A percentile compares a stretch with the other conserved stretches of the same genome.
phyloP scores from a whole-genome alignment of 2,113 vertebrate genomes.

The Ochotona curzoniae region DNA sequence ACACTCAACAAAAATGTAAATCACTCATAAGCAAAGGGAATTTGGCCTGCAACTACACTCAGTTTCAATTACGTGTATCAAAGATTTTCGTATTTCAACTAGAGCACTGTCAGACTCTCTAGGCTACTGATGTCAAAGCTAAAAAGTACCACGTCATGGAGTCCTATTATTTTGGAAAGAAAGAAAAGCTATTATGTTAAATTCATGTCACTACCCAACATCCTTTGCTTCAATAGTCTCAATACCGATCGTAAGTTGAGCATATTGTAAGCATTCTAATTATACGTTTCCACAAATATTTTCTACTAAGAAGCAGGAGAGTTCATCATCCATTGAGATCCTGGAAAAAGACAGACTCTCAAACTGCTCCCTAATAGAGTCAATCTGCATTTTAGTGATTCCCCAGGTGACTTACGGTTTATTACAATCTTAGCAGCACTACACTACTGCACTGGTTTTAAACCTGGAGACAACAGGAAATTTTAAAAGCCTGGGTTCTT shows the following conservation, averaged over 20 bases:
- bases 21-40: neutral
- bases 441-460: neutral
- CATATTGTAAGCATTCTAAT: neutral
- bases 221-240: neutral
- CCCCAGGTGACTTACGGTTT: neutral
- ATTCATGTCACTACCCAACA: neutral
- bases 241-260: neutral
- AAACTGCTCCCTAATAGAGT: neutral
- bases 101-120: neutral
- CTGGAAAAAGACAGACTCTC: too few species aligned
- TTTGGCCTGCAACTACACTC: neutral
- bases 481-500: neutral
- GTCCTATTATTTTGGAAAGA: neutral
- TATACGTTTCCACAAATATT: fast-evolving
- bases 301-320: neutral
- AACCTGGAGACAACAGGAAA: neutral
- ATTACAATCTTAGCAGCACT: neutral
- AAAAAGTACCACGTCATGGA: neutral
- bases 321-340: neutral
- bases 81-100: neutral
- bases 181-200: neutral
- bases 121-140: neutral
- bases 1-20: neutral
- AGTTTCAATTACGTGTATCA: neutral
- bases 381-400: neutral